Percentiles rank a stretch among this genome's conserved stretches.
phyloP scores from a whole-genome alignment of 2,797 vertebrate species.

The Trachops cirrhosus region DNA sequence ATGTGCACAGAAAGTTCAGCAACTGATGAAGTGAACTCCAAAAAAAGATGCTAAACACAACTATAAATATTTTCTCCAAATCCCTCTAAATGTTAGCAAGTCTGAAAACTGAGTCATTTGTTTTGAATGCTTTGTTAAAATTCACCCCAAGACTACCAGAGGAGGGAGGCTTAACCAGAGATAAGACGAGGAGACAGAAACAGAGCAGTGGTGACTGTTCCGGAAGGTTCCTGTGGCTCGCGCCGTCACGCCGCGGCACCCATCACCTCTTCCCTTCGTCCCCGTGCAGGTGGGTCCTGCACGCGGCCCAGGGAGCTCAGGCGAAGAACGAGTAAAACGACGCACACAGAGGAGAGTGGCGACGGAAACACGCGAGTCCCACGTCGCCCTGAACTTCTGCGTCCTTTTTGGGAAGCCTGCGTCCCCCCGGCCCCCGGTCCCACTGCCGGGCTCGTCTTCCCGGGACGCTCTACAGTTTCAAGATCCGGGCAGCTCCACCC shows the following conservation, averaged over 20 bases:
- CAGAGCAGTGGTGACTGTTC: rapidly evolving
- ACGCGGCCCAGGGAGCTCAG: background rate
- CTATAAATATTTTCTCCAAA: slow-evolving; percentile 15
- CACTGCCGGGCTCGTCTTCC: no score
- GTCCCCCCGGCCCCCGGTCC: no score
- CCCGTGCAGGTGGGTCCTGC: background rate
- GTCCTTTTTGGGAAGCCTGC: rapidly evolving
- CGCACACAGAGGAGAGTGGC: rapidly evolving
- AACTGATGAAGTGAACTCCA: background rate
- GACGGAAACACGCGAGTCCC: rapidly evolving
- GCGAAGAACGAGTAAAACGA: background rate
- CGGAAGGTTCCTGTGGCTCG: background rate
- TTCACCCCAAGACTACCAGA: background rate
- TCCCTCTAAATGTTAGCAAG: background rate
- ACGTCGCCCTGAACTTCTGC: background rate
- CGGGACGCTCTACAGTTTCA: no score
- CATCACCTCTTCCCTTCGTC: background rate
- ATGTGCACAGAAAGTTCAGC: background rate
- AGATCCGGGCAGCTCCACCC: background rate
- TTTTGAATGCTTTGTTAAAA: slow-evolving; percentile 46
- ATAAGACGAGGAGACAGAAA: background rate
- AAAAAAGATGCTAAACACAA: background rate
- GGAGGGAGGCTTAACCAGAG: background rate
- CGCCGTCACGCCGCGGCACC: rapidly evolving
- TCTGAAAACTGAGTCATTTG: slow-evolving; percentile 57